Evolutionary conservation across 2,797 vertebrate genomes (phyloP).

Genomic region (Taenioides sp.): DNA sequence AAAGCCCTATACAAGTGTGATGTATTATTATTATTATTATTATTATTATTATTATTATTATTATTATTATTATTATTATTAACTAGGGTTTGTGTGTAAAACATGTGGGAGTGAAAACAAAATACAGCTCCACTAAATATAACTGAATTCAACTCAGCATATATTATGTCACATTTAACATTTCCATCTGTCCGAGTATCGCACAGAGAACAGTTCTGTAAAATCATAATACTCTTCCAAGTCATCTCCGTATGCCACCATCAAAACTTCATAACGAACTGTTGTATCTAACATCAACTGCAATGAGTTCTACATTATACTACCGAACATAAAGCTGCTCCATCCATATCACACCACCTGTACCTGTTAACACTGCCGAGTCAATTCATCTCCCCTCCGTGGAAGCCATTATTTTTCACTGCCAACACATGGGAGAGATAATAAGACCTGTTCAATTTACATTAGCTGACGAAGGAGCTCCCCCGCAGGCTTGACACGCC

Average conservation of each 20-base stretch:
- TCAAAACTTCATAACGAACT: neutral
- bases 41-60: too few relatives aligned
- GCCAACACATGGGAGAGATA: constrained; percentile 52
- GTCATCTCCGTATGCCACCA: neutral
- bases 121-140: neutral
- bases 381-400: constrained; percentile 58
- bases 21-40: too few relatives aligned
- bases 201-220: neutral
- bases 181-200: neutral
- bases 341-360: neutral
- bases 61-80: too few relatives aligned
- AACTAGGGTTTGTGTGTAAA: too few relatives aligned
- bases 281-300: neutral
- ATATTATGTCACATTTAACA: neutral
- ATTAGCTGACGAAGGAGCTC: constrained; percentile 55
- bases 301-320: neutral
- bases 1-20: too few relatives aligned
- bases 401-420: constrained; percentile 58
- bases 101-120: too few relatives aligned
- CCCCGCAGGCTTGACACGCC: constrained; percentile 41
- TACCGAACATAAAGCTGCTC: neutral
- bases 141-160: neutral
- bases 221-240: neutral
- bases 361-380: constrained; percentile 16
- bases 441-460: constrained; percentile 59